Conservation (phyloP, 2,113 vertebrate genomes). For the Lasiurus borealis region DNA sequence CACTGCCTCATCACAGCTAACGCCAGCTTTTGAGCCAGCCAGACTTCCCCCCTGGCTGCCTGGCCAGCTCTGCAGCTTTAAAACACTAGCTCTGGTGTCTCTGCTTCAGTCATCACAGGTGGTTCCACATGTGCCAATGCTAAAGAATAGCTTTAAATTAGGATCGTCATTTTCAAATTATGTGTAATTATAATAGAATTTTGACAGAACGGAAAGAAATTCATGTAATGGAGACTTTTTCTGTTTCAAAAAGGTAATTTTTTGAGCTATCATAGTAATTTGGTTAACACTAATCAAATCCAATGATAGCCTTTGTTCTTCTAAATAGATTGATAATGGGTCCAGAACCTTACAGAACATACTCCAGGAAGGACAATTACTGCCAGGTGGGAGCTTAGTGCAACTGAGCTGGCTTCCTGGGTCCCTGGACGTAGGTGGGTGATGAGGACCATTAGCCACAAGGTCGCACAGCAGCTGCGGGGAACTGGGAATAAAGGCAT, state of each 20-base stretch:
- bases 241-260: background rate
- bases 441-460: background rate
- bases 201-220: constrained; percentile 25
- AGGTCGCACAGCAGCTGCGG: background rate
- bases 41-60: background rate
- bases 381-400: background rate
- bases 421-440: background rate
- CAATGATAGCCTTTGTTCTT: background rate
- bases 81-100: background rate
- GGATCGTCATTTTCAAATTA: constrained; percentile 54
- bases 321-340: background rate
- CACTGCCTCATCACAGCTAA: background rate
- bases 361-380: background rate
- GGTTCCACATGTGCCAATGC: background rate
- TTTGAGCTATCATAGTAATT: constrained; percentile 1
- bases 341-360: background rate
- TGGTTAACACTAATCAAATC: constrained; percentile 36
- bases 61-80: background rate
- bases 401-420: background rate
- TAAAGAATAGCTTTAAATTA: background rate
- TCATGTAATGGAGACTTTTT: constrained; percentile 19
- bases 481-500: background rate
- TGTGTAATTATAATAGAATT: constrained; percentile 48
- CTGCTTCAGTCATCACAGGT: background rate
- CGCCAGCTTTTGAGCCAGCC: background rate